These are phyloP conservation scores for Condylura cristata DNA, from an alignment of 2,113 vertebrate genomes.

Conservation along the genomic window DNA sequence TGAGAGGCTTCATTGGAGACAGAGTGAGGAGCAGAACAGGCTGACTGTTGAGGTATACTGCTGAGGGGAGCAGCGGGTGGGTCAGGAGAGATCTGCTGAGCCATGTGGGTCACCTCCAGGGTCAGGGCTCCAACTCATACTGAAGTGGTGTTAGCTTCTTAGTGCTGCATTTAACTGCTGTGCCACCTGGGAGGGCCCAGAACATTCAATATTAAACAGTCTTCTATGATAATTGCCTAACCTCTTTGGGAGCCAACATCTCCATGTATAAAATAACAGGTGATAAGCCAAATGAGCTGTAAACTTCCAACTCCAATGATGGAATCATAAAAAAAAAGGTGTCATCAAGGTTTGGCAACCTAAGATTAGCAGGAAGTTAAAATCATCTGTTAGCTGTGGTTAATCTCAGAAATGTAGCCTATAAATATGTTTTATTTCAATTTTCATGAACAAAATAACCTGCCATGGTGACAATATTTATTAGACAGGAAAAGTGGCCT, in stretches of 20 bases:
- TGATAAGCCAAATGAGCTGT: not conserved
- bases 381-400: not conserved
- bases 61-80: too few species aligned
- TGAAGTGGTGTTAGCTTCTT: too few species aligned
- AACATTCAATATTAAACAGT: too few species aligned
- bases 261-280: not conserved
- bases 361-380: not conserved
- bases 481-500: not conserved
- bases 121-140: too few species aligned
- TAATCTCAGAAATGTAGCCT: not conserved
- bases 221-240: not conserved
- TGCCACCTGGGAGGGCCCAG: too few species aligned
- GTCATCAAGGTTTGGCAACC: not conserved
- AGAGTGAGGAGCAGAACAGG: too few species aligned
- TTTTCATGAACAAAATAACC: not conserved
- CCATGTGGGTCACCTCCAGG: too few species aligned
- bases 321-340: not conserved
- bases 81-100: too few species aligned
- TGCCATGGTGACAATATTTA: not conserved
- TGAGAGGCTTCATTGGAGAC: too few species aligned
- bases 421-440: conserved; percentile 15
- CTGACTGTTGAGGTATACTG: too few species aligned
- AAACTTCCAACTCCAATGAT: not conserved
- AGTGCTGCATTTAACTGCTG: too few species aligned
- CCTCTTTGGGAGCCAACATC: not conserved